A percentile compares a stretch with the other conserved stretches of the same genome.
These are phyloP conservation scores for Agapornis canus DNA, from an alignment of 2,797 vertebrate species.

Conservation along the genomic window DNA sequence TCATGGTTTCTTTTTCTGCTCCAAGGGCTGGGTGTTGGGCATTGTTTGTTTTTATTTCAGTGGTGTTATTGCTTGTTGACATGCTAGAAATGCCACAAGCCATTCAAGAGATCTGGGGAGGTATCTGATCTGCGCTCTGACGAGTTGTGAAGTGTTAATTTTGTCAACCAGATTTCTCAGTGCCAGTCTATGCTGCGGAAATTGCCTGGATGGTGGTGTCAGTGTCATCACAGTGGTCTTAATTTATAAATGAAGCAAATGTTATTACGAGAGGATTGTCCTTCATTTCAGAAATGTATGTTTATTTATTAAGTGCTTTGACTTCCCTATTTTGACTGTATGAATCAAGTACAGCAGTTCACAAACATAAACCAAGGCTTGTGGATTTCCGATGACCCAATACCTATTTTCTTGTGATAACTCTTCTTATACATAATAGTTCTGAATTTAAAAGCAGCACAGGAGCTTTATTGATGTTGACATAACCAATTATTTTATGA, in stretches of 20 bases:
- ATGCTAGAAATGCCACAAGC: not conserved
- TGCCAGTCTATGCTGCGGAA: rapidly evolving
- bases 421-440: not conserved
- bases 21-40: not conserved
- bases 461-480: not conserved
- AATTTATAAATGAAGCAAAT: not conserved
- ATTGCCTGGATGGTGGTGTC: not conserved
- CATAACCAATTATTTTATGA: not conserved
- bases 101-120: not conserved
- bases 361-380: not conserved
- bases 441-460: not conserved
- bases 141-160: rapidly evolving
- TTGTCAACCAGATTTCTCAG: not conserved
- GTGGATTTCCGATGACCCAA: not conserved
- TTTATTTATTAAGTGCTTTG: not conserved
- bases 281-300: not conserved
- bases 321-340: not conserved
- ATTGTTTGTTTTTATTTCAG: not conserved
- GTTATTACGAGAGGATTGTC: not conserved
- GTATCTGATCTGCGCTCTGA: not conserved
- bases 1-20: not conserved
- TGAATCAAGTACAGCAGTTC: not conserved
- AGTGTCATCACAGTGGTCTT: not conserved
- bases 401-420: not conserved
- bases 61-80: not conserved